Evolutionary conservation across 2,797 vertebrate genomes (phyloP).

Genomic region (Gila robusta): DNA sequence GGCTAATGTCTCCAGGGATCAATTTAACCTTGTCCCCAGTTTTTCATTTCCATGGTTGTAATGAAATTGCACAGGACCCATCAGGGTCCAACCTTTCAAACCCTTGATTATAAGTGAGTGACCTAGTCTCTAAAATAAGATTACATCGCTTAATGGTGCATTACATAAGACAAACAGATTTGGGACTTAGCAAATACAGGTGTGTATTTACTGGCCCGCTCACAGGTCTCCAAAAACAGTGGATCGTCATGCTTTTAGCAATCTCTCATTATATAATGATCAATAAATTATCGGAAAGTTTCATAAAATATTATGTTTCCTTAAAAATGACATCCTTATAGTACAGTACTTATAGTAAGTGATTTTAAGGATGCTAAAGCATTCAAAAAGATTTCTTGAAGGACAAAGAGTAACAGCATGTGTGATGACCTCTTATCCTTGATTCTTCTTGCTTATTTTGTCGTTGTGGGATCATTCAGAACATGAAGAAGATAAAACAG

Average conservation of each 20-base stretch:
- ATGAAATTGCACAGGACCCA: conserved; percentile 45
- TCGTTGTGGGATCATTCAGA: neutral
- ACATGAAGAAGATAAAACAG: neutral
- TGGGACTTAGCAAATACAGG: conserved; percentile 22
- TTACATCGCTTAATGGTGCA: conserved; percentile 22
- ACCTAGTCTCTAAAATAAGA: conserved; percentile 21
- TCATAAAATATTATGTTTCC: too few species aligned
- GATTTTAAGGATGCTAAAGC: neutral
- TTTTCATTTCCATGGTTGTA: conserved; percentile 38
- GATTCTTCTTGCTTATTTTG: neutral
- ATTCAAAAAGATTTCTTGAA: neutral
- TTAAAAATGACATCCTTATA: neutral
- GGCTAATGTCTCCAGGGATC: conserved; percentile 29
- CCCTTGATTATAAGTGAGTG: conserved; percentile 46
- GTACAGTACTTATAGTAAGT: too few species aligned
- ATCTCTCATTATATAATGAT: neutral
- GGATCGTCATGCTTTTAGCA: conserved; percentile 14
- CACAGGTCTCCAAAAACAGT: neutral
- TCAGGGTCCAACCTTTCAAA: conserved; percentile 25
- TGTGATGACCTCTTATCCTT: neutral
- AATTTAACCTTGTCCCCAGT: conserved; percentile 34
- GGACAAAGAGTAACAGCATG: neutral
- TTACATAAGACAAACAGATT: conserved; percentile 46
- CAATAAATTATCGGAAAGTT: too few species aligned
- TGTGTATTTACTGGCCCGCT: conserved; percentile 2